phyloP scores from a whole-genome alignment of 2,888 invertebrate genomes.

The Brachynemurus nebulosus region DNA sequence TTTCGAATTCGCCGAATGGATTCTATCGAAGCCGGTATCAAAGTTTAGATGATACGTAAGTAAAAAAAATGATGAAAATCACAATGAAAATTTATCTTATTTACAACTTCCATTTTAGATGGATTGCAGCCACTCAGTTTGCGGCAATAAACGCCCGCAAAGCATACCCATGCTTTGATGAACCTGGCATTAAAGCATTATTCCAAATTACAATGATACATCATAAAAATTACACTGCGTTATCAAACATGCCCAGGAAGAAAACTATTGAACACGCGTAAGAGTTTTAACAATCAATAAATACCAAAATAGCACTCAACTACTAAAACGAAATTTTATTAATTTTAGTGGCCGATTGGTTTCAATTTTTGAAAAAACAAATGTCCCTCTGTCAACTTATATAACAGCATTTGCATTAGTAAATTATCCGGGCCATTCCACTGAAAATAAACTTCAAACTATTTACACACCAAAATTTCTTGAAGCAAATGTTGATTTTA shows the following conservation, averaged over 20 bases:
- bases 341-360: not conserved
- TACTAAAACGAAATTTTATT: not conserved
- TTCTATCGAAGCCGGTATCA: not conserved
- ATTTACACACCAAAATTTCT: conserved; percentile 33
- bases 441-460: not conserved
- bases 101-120: no score
- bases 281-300: not conserved
- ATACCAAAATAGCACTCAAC: not conserved
- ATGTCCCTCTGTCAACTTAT: conserved; percentile 65
- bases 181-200: conserved; percentile 33
- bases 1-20: not conserved
- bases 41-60: not conserved
- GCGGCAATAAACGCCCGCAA: conserved; percentile 50
- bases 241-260: conserved; percentile 7
- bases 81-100: not conserved
- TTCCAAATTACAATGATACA: conserved; percentile 32
- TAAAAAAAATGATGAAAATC: no score
- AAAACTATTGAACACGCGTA: no score
- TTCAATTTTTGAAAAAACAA: conserved; percentile 27
- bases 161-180: conserved; percentile 70
- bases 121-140: conserved; percentile 49
- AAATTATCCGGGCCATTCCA: conserved; percentile 39
- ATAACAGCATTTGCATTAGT: conserved; percentile 73
- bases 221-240: not conserved
- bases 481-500: conserved; percentile 32